Conservation (phyloP, 2,797 vertebrate species). For the Acropternis orthonyx region DNA sequence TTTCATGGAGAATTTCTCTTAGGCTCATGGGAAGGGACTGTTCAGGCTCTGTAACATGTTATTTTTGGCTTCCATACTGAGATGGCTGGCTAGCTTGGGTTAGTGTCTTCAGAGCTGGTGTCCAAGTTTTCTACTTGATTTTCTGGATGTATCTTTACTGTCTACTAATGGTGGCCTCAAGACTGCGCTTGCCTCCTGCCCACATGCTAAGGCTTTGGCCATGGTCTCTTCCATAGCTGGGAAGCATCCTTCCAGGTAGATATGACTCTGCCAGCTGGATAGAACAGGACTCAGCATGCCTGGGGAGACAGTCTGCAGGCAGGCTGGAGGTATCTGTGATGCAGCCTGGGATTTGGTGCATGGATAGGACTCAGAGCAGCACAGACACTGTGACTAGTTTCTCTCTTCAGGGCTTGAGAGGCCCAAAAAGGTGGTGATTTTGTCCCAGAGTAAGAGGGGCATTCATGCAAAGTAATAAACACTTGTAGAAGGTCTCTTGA, state of each 20-base stretch:
- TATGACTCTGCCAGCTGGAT: not conserved
- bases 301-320: fast-evolving
- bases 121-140: not conserved
- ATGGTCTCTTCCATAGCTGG: constrained; percentile 6
- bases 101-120: not conserved
- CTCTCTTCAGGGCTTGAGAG: not conserved
- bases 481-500: not conserved
- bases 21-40: not conserved
- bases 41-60: not conserved
- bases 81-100: not conserved
- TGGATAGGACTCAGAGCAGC: not conserved
- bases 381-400: not conserved
- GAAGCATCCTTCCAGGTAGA: not conserved
- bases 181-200: not conserved
- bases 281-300: not conserved
- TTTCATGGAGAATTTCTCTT: not conserved
- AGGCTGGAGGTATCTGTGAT: not conserved
- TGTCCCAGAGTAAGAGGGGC: not conserved
- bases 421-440: not conserved
- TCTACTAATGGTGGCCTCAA: not conserved
- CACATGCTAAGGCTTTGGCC: not conserved
- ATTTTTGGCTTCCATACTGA: not conserved
- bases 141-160: not conserved
- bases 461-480: not conserved
- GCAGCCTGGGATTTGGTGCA: not conserved